Evolutionary conservation across 1,140 invertebrate genomes (phyloP), one percentile per base, ranked within the genome.

Genomic region (Panulirus ornatus): DNA sequence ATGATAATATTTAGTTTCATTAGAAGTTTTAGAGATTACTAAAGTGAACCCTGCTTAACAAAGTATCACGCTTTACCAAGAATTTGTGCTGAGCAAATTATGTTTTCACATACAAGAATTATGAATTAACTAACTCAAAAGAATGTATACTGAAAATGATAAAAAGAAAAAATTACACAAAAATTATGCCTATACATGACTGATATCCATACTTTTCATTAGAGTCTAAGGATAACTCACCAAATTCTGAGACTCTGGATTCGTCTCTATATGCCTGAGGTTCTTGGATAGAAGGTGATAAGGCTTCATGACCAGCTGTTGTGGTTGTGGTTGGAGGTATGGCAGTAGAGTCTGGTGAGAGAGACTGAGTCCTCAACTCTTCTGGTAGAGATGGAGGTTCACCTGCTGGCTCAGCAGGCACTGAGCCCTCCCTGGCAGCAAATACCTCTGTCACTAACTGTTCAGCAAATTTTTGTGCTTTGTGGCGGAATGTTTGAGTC

Each of bases 221-320:
- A 47, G 5, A 47, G 44, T 14, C 5, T 47, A 47, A 5, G 44
- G 5, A 47, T 47, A 30, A 94, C 94, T 95, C 95, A 96, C 96
- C 96, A 93, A 96, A 96, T 94, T 96, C 96, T 58, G 96, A 95
- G 36, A 96, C 94, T 91, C 96, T 95, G 30, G 95, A 95, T 91
- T 97, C 96, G 93, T 96, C 96, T 90, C 96, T 94, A 93, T 96
- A 96, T 36, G 96, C 95, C 93, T 96, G 96, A 5, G 96, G 94
- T 91, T 96, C 95, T 70, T 94, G 94, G 75, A 93, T 94, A 78
- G 93, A 94, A 88, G 94, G 93, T 38, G 84, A 88, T 30, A 79
- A 14, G n/a, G 36, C 78, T 63, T 89, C 79, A 54, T 51, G 19
- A 54, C 47, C 79, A 66, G 58, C 51, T 83, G 51, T 66, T 22